These are phyloP conservation scores for Aegotheles bennettii DNA, from an alignment of 2,113 vertebrate genomes.

Conservation along the genomic window DNA sequence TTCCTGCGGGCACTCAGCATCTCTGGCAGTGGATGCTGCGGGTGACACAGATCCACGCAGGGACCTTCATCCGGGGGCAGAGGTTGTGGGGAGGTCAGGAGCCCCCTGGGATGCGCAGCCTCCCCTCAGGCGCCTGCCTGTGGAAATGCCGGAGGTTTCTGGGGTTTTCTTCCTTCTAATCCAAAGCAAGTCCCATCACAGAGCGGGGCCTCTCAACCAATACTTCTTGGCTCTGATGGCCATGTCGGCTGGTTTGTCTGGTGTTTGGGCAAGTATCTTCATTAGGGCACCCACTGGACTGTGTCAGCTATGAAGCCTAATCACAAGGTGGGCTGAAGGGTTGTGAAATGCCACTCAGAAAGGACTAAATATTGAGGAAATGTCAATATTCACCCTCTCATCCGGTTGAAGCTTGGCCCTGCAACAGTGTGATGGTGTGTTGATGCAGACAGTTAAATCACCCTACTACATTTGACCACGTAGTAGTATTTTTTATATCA, in stretches of 20 bases:
- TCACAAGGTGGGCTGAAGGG: background rate
- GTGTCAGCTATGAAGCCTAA: background rate
- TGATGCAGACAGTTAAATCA: background rate
- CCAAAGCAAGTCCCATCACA: background rate
- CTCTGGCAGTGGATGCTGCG: background rate
- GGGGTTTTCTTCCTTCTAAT: background rate
- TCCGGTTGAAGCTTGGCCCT: background rate
- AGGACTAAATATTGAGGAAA: background rate
- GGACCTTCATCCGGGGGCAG: background rate
- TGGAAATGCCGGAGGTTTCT: background rate
- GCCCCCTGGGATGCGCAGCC: background rate
- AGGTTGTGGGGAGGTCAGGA: background rate
- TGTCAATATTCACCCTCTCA: background rate
- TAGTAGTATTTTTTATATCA: background rate
- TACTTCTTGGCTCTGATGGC: accelerated
- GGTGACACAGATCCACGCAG: background rate
- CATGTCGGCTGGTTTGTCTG: background rate
- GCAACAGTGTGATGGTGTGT: accelerated
- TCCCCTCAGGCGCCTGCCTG: background rate
- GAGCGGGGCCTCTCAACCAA: accelerated
- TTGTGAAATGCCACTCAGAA: background rate
- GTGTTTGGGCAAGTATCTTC: background rate
- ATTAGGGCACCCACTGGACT: background rate
- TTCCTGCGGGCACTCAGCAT: background rate
- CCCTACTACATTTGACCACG: background rate